Conservation (phyloP, 2,797 vertebrate genomes). For the Helicolenus hilgendorfi region DNA sequence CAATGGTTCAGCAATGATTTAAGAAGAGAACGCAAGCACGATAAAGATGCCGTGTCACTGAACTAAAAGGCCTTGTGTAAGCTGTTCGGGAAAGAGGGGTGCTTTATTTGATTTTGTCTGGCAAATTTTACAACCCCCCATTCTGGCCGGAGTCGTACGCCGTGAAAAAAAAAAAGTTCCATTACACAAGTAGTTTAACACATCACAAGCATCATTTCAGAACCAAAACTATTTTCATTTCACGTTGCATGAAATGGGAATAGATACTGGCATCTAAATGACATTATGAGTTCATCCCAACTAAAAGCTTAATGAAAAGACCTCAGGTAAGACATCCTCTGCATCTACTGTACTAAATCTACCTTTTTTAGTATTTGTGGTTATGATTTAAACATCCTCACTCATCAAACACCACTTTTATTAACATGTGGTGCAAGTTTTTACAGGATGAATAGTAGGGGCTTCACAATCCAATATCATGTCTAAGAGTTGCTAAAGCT, state of each 20-base stretch:
- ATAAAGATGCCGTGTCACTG: slow-evolving; percentile 24
- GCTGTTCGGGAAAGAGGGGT: neutral
- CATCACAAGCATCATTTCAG: neutral
- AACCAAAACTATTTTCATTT: neutral
- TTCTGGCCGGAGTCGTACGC: neutral
- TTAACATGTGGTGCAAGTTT: neutral
- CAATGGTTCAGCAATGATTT: slow-evolving; percentile 48
- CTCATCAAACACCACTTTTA: neutral
- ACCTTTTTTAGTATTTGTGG: neutral
- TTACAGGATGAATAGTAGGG: neutral
- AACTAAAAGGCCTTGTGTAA: slow-evolving; percentile 34
- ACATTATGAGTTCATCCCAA: neutral
- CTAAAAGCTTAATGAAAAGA: neutral
- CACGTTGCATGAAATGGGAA: neutral
- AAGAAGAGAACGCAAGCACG: slow-evolving; percentile 14
- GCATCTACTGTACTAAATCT: neutral
- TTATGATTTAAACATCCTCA: neutral
- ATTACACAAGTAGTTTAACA: neutral
- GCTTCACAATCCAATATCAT: neutral
- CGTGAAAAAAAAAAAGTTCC: neutral
- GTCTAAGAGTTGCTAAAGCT: neutral
- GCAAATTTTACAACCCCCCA: neutral
- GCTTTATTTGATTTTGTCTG: slow-evolving; percentile 14
- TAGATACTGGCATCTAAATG: neutral
- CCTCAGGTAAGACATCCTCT: neutral